phyloP scores from a whole-genome alignment of 2,113 vertebrate species.

The Protobothrops mucrosquamatus region DNA sequence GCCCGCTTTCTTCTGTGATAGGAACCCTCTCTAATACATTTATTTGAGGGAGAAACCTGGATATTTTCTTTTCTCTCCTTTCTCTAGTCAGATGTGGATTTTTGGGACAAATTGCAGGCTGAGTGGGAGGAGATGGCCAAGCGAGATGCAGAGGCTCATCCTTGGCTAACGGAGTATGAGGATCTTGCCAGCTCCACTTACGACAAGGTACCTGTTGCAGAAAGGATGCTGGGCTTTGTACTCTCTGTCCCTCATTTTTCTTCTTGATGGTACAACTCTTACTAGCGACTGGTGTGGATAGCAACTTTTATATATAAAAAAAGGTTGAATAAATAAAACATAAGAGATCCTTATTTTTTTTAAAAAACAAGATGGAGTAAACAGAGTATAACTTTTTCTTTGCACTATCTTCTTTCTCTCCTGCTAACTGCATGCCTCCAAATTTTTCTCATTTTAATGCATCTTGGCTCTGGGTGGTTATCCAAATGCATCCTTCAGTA shows the following conservation, averaged over 20 bases:
- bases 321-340: not conserved
- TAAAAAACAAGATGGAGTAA: not conserved
- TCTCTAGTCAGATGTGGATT: constrained; percentile 93
- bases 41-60: not conserved
- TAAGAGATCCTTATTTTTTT: not conserved
- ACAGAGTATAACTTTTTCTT: not conserved
- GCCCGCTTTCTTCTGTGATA: too few relatives aligned
- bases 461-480: not conserved
- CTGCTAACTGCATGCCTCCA: not conserved
- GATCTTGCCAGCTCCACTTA: constrained; percentile 85
- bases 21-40: not conserved
- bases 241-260: not conserved
- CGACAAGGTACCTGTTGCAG: constrained; percentile 81
- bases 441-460: not conserved
- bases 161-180: constrained; percentile 96
- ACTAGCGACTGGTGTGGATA: not conserved
- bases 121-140: constrained; percentile 99
- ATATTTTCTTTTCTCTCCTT: constrained; percentile 6
- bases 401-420: too few relatives aligned
- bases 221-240: not conserved
- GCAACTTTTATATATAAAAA: not conserved
- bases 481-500: not conserved
- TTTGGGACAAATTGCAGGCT: constrained; percentile 99
- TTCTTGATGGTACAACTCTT: not conserved
- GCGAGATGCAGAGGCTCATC: constrained; percentile 92